Evolutionary conservation across 2,888 invertebrate species (phyloP).

Genomic region (Carcina quercana): DNA sequence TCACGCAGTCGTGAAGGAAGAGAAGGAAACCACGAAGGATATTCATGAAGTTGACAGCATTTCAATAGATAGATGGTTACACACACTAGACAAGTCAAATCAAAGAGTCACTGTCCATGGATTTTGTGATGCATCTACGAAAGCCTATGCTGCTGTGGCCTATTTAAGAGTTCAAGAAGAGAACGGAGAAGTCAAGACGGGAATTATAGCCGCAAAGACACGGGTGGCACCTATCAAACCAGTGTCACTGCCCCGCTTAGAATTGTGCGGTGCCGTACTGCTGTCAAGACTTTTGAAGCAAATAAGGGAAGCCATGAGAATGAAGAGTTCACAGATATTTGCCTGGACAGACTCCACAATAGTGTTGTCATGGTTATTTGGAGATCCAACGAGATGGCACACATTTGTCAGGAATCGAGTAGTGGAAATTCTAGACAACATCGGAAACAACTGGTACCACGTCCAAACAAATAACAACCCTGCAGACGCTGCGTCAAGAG

Average conservation of each 20-base stretch:
- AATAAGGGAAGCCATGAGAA: conserved; percentile 11
- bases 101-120: conserved; percentile 5
- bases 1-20: conserved; percentile 18
- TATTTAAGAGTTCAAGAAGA: conserved; percentile 6
- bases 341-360: conserved; percentile 25
- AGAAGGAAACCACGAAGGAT: conserved; percentile 18
- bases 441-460: conserved; percentile 5
- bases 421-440: conserved; percentile 8
- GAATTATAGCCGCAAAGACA: conserved; percentile 11
- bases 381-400: conserved; percentile 20
- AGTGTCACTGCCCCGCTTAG: conserved; percentile 12
- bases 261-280: conserved; percentile 16
- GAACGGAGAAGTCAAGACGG: conserved; percentile 5
- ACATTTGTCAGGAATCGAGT: conserved; percentile 21
- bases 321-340: conserved; percentile 10
- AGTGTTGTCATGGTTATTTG: conserved; percentile 21
- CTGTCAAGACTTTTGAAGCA: conserved; percentile 13
- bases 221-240: conserved; percentile 13
- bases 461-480: conserved; percentile 18
- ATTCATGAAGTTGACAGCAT: conserved; percentile 3
- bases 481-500: conserved; percentile 20
- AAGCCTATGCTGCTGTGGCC: conserved; percentile 11
- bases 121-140: conserved; percentile 12
- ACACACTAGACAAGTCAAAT: conserved; percentile 6
- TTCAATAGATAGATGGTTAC: background rate